Evolutionary conservation across 2,888 invertebrate genomes (phyloP), one percentile per base, ranked within the genome.

Genomic region (Tortrix viridana): DNA sequence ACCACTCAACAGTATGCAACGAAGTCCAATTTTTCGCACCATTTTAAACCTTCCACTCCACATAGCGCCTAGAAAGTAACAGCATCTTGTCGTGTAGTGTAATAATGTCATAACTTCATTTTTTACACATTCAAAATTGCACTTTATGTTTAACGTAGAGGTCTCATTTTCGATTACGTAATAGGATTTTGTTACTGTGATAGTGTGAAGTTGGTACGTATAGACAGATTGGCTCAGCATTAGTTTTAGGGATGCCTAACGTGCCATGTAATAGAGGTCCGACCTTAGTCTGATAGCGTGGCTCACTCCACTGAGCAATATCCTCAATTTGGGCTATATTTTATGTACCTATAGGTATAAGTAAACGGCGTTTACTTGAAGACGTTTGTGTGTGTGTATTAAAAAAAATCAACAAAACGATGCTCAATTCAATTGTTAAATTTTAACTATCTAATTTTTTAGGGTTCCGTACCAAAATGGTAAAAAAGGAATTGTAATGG

Each of bases 201-300:
- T 16, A 41, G 41, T 50, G 37, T 26, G 23, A 55, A 55, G 32
- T 55, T 19, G 26, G 32, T 48, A 54, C 22, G 43, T 60, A 44
- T 50, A 46, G 55, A 49, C 41, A 58, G 41, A 63, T 63, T 46
- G 58, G 52, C 47, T 48, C 43, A 22, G 47, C 55, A 49, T 61
- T 58, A 48, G 47, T 20, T 26, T 55, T 63, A 53, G 60, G 16
- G 54, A 20, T 64, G 62, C 56, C 50, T 71, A 70, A 75, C 69
- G 72, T 54, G 56, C 59, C 73, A 73, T 71, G 70, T 74, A 69
- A 71, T 71, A 66, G 69, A 67, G 67, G 68, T 58, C 55, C 52
- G 61, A 47, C 54, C 60, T 67, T 65, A 41, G 6, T 43, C 50
- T 61, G 62, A 58, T 63, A 53, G 47, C 63, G 47, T 53, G 46